phyloP scores from a whole-genome alignment of 2,888 invertebrate genomes.

The Bellardia bayeri region DNA sequence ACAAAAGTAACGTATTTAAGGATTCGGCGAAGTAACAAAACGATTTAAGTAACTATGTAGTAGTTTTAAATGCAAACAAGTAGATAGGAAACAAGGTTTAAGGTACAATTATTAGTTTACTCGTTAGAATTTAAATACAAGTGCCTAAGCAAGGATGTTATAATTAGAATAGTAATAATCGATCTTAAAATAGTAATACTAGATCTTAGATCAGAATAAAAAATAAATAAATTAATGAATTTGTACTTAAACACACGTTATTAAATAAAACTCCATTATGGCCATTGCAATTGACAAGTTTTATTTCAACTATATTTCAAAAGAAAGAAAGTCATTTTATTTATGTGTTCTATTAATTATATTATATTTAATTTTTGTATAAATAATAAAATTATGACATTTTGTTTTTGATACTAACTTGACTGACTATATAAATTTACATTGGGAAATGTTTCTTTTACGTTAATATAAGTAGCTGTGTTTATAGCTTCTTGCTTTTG shows the following conservation, averaged over 20 bases:
- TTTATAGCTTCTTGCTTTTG: slow-evolving; percentile 16
- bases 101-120: no score
- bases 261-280: background rate
- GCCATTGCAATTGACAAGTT: background rate
- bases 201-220: no score
- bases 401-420: slow-evolving; percentile 13
- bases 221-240: no score
- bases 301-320: slow-evolving; percentile 21
- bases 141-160: no score
- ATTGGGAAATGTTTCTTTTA: slow-evolving; percentile 43
- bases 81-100: no score
- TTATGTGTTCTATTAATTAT: background rate
- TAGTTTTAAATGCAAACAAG: no score
- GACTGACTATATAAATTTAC: slow-evolving; percentile 27
- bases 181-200: no score
- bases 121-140: no score
- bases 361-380: slow-evolving; percentile 5
- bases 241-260: background rate
- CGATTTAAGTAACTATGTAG: no score
- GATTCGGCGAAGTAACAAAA: no score
- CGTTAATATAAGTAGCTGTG: background rate
- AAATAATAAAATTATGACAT: slow-evolving; percentile 38
- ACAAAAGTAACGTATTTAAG: no score
- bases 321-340: slow-evolving; percentile 4
- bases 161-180: no score